Percentiles rank a stretch among this genome's conserved stretches.
phyloP scores from a whole-genome alignment of 2,888 invertebrate species.

The Drosophila imparisetae region DNA sequence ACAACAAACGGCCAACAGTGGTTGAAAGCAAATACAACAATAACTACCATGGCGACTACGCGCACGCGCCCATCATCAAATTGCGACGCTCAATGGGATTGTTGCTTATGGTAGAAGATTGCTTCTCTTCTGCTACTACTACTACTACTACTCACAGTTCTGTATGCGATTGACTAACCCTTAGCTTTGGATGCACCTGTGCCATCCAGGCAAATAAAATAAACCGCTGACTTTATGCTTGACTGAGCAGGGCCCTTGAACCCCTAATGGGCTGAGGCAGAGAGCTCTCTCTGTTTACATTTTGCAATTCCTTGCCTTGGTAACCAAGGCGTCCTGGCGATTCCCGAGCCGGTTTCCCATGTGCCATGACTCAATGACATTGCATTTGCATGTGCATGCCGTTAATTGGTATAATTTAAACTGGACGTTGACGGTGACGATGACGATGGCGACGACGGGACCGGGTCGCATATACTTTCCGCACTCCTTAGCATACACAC shows the following conservation, averaged over 20 bases:
- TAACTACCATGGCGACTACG: slow-evolving; percentile 70
- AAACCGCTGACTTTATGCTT: slow-evolving; percentile 45
- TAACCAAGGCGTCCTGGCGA: slow-evolving; percentile 68
- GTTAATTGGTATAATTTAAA: slow-evolving; percentile 74
- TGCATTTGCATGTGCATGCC: slow-evolving; percentile 75
- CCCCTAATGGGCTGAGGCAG: slow-evolving; percentile 15
- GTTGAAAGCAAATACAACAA: slow-evolving; percentile 72
- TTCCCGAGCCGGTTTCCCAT: slow-evolving; percentile 57
- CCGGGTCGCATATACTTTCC: slow-evolving; percentile 15
- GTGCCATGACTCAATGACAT: slow-evolving; percentile 75
- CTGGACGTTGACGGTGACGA: slow-evolving; percentile 60
- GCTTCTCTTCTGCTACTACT: slow-evolving; percentile 1
- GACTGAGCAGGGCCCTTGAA: slow-evolving; percentile 46
- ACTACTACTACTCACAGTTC: not conserved
- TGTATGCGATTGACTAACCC: slow-evolving; percentile 27
- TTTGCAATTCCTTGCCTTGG: slow-evolving; percentile 57
- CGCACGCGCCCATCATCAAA: slow-evolving; percentile 81
- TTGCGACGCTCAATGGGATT: slow-evolving; percentile 60
- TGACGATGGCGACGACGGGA: slow-evolving; percentile 24
- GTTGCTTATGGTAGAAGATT: slow-evolving; percentile 5
- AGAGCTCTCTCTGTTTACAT: slow-evolving; percentile 75
- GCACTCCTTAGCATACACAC: slow-evolving; percentile 20
- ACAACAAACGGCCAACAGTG: slow-evolving; percentile 53
- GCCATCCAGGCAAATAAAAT: slow-evolving; percentile 18
- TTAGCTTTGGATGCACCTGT: slow-evolving; percentile 51